A percentile compares a stretch with the other conserved stretches of the same genome.
Evolutionary conservation across 2,888 invertebrate genomes (phyloP).

Genomic region (Deilephila porcellus): DNA sequence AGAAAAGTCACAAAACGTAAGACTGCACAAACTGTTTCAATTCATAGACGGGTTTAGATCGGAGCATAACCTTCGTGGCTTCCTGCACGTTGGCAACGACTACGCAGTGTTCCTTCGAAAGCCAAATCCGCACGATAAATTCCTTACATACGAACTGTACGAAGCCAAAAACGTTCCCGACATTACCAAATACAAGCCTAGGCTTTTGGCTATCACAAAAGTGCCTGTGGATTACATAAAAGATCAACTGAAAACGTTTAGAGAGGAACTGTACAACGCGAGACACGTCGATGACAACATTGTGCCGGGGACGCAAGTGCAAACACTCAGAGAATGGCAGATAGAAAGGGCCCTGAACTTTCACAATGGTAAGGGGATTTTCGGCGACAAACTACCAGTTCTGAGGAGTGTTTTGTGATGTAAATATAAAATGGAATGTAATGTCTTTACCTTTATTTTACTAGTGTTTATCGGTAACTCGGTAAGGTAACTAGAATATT

Average conservation of each 20-base stretch:
- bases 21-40: slow-evolving; percentile 72
- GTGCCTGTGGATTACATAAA: slow-evolving; percentile 70
- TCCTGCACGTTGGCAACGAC: slow-evolving; percentile 70
- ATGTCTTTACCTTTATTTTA: background rate
- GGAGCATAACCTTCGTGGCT: slow-evolving; percentile 64
- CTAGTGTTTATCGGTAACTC: too few species aligned
- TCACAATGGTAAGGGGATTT: slow-evolving; percentile 40
- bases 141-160: slow-evolving; percentile 69
- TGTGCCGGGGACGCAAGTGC: slow-evolving; percentile 71
- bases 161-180: slow-evolving; percentile 65
- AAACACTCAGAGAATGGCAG: slow-evolving; percentile 75
- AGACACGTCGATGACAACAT: slow-evolving; percentile 64
- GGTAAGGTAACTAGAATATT: too few species aligned
- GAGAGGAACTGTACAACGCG: slow-evolving; percentile 63
- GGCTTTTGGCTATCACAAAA: slow-evolving; percentile 67
- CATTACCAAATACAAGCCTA: slow-evolving; percentile 55
- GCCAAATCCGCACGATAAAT: slow-evolving; percentile 67
- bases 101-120: slow-evolving; percentile 66
- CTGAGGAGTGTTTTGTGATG: slow-evolving; percentile 54
- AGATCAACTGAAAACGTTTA: slow-evolving; percentile 64
- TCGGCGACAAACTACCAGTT: slow-evolving; percentile 52
- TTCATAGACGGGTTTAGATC: slow-evolving; percentile 69
- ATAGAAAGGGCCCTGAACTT: slow-evolving; percentile 60
- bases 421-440: slow-evolving; percentile 1
- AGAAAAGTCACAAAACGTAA: slow-evolving; percentile 46